Evolutionary conservation across 2,797 vertebrate species (phyloP).

Genomic region (Vireo griseus): DNA sequence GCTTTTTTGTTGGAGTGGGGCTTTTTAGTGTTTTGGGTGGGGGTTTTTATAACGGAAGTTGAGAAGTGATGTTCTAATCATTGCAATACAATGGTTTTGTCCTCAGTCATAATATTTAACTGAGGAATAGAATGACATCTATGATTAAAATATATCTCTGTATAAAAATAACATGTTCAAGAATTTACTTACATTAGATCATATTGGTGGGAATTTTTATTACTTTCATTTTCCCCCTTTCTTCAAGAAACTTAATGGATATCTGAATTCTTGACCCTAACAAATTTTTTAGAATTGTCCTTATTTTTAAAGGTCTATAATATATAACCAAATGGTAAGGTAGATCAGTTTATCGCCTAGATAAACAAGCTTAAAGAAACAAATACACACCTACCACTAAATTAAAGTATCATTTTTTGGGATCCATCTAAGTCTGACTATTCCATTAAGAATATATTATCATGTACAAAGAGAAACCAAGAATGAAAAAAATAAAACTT

Average conservation of each 20-base stretch:
- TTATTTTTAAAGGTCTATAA: background rate
- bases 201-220: constrained; percentile 11
- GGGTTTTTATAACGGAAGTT: background rate
- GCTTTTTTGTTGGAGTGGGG: background rate
- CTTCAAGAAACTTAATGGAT: background rate
- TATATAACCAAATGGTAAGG: background rate
- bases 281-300: background rate
- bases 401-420: background rate
- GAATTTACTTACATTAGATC: constrained; percentile 52
- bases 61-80: constrained; percentile 17
- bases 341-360: background rate
- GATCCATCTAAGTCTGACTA: background rate
- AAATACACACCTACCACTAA: background rate
- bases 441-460: background rate
- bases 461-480: background rate
- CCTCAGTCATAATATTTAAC: constrained; percentile 2
- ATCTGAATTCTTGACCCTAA: constrained; percentile 13
- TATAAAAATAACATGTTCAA: constrained; percentile 39
- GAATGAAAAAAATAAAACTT: background rate
- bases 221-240: background rate
- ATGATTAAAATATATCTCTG: constrained; percentile 53
- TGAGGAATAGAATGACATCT: constrained; percentile 24
- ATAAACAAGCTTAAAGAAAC: background rate
- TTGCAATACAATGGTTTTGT: constrained; percentile 3
- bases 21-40: background rate